Conservation (phyloP, 2,888 invertebrate genomes). For the Pediacus dermestoides region DNA sequence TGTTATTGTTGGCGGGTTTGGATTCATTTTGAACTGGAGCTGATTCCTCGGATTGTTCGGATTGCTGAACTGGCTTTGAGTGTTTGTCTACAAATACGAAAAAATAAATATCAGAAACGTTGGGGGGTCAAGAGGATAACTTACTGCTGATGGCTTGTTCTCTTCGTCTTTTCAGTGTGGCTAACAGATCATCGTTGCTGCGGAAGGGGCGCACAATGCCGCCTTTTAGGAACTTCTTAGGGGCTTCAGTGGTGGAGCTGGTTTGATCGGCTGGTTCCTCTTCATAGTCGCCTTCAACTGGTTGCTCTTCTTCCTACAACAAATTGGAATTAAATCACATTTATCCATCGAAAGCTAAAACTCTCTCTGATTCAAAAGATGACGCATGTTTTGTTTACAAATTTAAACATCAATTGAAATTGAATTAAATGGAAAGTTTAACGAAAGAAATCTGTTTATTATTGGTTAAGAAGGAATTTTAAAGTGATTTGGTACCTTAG, state of each 20-base stretch:
- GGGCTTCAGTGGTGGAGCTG: slow-evolving; percentile 67
- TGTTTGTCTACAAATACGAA: slow-evolving; percentile 35
- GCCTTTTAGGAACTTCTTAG: slow-evolving; percentile 63
- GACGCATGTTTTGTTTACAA: too few relatives aligned
- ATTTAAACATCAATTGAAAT: too few relatives aligned
- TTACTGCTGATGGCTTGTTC: slow-evolving; percentile 64
- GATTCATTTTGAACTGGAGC: slow-evolving; percentile 29
- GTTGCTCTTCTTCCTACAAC: slow-evolving; percentile 48
- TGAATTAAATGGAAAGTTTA: too few relatives aligned
- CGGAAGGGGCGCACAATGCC: slow-evolving; percentile 72
- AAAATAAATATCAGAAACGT: slow-evolving; percentile 4
- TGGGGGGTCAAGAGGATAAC: slow-evolving; percentile 20
- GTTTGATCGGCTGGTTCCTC: slow-evolving; percentile 55
- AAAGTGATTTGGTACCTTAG: too few relatives aligned
- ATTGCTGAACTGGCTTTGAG: slow-evolving; percentile 25
- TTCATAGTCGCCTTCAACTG: slow-evolving; percentile 55
- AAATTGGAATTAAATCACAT: slow-evolving; percentile 9
- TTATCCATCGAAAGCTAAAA: too few relatives aligned
- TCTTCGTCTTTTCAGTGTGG: slow-evolving; percentile 67
- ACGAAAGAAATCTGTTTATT: too few relatives aligned
- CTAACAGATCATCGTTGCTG: slow-evolving; percentile 73
- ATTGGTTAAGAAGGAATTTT: not conserved
- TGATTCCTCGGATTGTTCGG: slow-evolving; percentile 26
- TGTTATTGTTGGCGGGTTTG: slow-evolving; percentile 28
- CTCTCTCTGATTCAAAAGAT: too few relatives aligned